These are phyloP conservation scores for Hetaerina titia DNA, from an alignment of 2,888 invertebrate genomes.

Conservation along the genomic window DNA sequence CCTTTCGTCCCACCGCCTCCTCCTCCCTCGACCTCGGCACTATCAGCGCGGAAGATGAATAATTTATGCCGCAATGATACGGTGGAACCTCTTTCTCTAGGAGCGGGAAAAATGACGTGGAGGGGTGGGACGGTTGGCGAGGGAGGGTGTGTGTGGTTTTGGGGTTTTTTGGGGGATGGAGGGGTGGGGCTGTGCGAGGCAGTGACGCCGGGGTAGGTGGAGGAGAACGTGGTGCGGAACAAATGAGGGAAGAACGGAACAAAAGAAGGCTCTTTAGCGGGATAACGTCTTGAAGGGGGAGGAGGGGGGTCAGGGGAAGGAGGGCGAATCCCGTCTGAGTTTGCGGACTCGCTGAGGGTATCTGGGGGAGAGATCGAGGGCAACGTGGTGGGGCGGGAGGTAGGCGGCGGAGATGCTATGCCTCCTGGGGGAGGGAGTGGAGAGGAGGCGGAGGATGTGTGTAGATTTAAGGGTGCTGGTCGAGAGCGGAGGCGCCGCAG, in stretches of 20 bases:
- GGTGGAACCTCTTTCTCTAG: conserved; percentile 14
- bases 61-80: conserved; percentile 47
- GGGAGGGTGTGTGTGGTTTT: neutral
- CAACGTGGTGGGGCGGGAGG: neutral
- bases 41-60: conserved; percentile 33
- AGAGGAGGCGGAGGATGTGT: neutral
- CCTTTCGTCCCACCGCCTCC: neutral
- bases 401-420: neutral
- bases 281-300: neutral
- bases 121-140: neutral
- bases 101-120: neutral
- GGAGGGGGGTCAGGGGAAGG: neutral
- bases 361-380: neutral
- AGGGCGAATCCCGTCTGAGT: neutral
- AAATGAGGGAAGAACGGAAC: neutral
- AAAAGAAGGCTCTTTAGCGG: neutral
- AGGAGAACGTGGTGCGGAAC: neutral
- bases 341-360: neutral
- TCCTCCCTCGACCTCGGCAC: neutral
- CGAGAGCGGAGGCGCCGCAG: neutral
- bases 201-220: neutral
- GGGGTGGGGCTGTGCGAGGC: neutral
- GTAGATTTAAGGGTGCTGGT: neutral
- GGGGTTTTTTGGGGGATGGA: neutral
- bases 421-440: neutral